Evolutionary conservation across 2,888 invertebrate genomes (phyloP), one percentile per base, ranked within the genome.

Genomic region (Parapristionchus giblindavisi): DNA sequence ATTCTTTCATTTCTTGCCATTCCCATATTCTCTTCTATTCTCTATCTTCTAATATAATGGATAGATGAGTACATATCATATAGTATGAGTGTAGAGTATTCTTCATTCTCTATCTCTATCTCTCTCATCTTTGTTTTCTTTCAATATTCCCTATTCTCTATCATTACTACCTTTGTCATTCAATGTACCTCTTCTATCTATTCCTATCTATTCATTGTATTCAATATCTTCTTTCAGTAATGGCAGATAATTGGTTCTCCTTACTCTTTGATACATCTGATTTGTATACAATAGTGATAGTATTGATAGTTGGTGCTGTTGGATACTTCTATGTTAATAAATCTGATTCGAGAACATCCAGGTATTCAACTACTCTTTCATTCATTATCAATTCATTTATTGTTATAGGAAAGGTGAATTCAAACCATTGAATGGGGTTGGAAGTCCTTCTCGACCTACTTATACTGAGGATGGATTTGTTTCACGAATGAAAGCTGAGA

Each of bases 401-500:
- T 52, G 24, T 29, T 43, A 24, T 34, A 68, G 54, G 52, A 66
- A 75, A n/a, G 43, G 32, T 6, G 71, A 58, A 8, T 48, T 43
- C n/a, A 34, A 34, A 38, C 14, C 70, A 17, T 29, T 75, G 52
- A 76, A 73, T 54, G 68, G 72, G 36, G 38, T 51, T 27, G 74
- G 51, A 29, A 70, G 61, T 54, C n/a, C 68, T 38, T 52, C 70
- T 21, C 43, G 32, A 17, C 21, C 60, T 11, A 34, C 48, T 2
- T 36, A 34, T 27, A 17, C 60, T 29, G 73, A 58, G 14, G 61
- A 61, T 17, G 61, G 61, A 32, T 85, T 86, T 70, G 78, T 85
- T 56, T 81, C 81, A 70, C 77, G 85, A 24, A 86, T 87, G 86
- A 85, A 83, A 65, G 78, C 80, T 60, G 86, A 87, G 77, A 80